Evolutionary conservation across 2,888 invertebrate species (phyloP), one percentile per base, ranked within the genome.

Genomic region (Ryuthela nishihirai): DNA sequence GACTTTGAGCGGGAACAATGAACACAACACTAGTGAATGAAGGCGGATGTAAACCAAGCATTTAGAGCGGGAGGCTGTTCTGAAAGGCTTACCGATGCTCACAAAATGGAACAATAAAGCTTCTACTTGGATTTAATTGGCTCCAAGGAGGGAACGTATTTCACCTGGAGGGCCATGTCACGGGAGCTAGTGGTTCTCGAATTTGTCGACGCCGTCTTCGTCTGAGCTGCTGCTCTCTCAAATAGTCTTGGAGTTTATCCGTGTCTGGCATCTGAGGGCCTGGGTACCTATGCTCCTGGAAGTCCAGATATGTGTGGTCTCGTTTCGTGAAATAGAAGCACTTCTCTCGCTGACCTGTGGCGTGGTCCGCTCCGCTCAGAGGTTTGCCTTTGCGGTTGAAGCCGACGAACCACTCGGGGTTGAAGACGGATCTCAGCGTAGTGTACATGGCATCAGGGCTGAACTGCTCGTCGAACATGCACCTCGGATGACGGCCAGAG

Each of bases 351-450:
- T 35, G 21, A 2, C 15, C 4, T 21, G 23, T 54, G 6, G 3
- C n/a, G 23, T 47, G 24, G 1, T 48, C 23, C 9, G 54, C 42
- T n/a, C 64, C 60, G 10, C 32, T 23, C 7, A 60, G 34, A 9
- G 64, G 45, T 38, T 49, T 54, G n/a, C 64, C 64, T 26, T 53
- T 53, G 18, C 36, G 48, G 38, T 61, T 56, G 32, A 64, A 64
- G 9, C 60, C 64, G 1, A 64, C 26, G 10, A 10, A 24, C 60
- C 55, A 61, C 10, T 39, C 21, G 1, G 25, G 26, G 15, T 58
- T 52, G 29, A 20, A 52, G 4, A 43, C 38, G 12, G 42, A 41
- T 10, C 20, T 24, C 5, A 56, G 12, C 2, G 24, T 18, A 4
- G 47, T 35, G n/a, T 24, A 47, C 49, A 41, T 49, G 2, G 23